phyloP scores from a whole-genome alignment of 2,113 vertebrate species.

The Muscicapa adusta region DNA sequence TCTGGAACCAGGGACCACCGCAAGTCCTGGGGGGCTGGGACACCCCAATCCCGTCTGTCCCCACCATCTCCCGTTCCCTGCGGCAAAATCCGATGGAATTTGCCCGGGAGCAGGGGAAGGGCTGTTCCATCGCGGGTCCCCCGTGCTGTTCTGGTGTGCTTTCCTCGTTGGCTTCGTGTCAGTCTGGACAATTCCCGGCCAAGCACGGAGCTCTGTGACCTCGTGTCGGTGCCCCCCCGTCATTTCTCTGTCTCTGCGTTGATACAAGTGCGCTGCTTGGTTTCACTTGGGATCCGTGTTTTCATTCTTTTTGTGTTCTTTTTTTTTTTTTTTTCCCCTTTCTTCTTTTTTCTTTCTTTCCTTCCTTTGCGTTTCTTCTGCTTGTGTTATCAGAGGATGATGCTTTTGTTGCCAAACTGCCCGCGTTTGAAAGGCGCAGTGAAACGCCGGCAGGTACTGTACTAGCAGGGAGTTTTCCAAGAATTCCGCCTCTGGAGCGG shows the following conservation, averaged over 20 bases:
- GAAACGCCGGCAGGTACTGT: slow-evolving; percentile 86
- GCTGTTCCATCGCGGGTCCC: neutral
- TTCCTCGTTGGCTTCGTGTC: neutral
- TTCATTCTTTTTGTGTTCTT: slow-evolving; percentile 56
- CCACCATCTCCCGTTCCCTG: neutral
- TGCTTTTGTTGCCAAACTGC: slow-evolving; percentile 90
- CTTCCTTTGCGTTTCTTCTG: slow-evolving; percentile 73
- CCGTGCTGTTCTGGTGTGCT: neutral
- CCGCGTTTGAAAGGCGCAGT: slow-evolving; percentile 85
- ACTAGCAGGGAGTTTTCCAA: slow-evolving; percentile 40
- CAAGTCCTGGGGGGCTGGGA: neutral
- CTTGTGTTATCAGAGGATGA: slow-evolving; percentile 83
- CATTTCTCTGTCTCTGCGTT: neutral
- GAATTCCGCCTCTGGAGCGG: neutral
- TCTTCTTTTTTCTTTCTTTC: neutral
- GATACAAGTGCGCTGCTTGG: slow-evolving; percentile 4
- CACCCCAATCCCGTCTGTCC: accelerated
- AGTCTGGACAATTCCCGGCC: neutral
- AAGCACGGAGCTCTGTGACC: neutral
- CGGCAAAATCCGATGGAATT: neutral
- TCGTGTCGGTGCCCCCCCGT: neutral
- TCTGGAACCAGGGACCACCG: accelerated
- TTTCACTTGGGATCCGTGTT: slow-evolving; percentile 70
- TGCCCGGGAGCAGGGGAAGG: neutral
- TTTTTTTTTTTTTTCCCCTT: no score